phyloP scores from a whole-genome alignment of 2,797 vertebrate species.

The Pseudochirops corinnae region DNA sequence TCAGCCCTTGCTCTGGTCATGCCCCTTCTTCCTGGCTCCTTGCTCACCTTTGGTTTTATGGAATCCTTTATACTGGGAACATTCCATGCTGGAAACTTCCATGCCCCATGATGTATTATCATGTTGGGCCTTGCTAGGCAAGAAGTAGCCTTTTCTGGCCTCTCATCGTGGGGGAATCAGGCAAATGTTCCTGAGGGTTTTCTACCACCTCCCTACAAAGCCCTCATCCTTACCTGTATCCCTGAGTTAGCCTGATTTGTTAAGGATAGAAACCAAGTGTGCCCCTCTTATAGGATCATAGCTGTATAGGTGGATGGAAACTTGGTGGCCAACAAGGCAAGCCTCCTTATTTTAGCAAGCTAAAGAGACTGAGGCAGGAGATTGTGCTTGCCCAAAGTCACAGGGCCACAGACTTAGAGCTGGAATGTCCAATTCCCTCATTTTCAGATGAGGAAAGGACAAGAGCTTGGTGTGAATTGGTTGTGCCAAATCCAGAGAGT shows the following conservation, averaged over 20 bases:
- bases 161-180: neutral
- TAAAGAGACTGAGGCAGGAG: neutral
- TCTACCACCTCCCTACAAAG: neutral
- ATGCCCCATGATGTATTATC: neutral
- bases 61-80: neutral
- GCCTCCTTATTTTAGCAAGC: neutral
- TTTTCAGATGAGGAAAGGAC: neutral
- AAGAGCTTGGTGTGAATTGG: neutral
- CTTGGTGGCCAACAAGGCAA: neutral
- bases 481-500: neutral
- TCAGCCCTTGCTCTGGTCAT: neutral
- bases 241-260: neutral
- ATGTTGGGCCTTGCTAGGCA: neutral
- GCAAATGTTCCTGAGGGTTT: neutral
- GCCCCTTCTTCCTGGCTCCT: neutral
- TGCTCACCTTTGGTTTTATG: neutral
- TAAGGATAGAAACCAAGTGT: neutral
- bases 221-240: neutral
- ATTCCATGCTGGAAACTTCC: neutral
- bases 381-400: neutral
- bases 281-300: neutral
- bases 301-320: neutral
- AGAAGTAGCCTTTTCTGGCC: neutral
- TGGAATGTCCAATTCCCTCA: neutral
- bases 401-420: neutral